A percentile compares a stretch with the other conserved stretches of the same genome.
Evolutionary conservation across 2,888 invertebrate genomes (phyloP).

Genomic region (Eudasyphora cyanicolor): DNA sequence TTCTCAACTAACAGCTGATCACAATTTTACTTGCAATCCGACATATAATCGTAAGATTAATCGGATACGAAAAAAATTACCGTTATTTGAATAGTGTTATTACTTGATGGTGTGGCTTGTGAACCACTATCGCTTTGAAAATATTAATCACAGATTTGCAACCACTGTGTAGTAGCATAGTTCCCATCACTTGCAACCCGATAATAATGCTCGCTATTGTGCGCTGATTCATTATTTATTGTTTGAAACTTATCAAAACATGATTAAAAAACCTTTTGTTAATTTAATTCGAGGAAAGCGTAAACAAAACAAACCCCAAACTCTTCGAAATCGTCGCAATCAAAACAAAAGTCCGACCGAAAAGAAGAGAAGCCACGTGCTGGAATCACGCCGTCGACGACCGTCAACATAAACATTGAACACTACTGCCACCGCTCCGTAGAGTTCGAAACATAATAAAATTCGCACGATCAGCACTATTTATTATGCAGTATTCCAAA

Average conservation of each 20-base stretch:
- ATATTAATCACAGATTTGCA: no score
- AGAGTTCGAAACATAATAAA: no score
- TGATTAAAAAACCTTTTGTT: slow-evolving; percentile 55
- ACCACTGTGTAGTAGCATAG: not conserved
- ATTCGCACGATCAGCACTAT: slow-evolving; percentile 61
- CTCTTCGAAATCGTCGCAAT: slow-evolving; percentile 28
- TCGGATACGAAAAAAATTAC: no score
- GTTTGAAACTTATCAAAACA: slow-evolving; percentile 61
- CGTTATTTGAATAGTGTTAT: no score
- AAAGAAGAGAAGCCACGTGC: slow-evolving; percentile 53
- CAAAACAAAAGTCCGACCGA: slow-evolving; percentile 50
- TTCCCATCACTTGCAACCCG: not conserved
- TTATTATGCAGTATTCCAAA: not conserved
- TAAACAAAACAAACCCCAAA: slow-evolving; percentile 40
- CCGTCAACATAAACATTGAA: not conserved
- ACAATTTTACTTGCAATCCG: no score
- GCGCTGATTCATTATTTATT: slow-evolving; percentile 1
- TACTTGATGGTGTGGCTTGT: no score
- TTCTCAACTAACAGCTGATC: no score
- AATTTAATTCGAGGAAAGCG: slow-evolving; percentile 53
- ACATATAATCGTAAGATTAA: no score
- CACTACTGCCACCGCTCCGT: no score
- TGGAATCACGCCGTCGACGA: slow-evolving; percentile 37
- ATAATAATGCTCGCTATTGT: not conserved
- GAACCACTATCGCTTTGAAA: not conserved